Conservation (phyloP, 2,797 vertebrate genomes). For the Typhlichthys subterraneus region DNA sequence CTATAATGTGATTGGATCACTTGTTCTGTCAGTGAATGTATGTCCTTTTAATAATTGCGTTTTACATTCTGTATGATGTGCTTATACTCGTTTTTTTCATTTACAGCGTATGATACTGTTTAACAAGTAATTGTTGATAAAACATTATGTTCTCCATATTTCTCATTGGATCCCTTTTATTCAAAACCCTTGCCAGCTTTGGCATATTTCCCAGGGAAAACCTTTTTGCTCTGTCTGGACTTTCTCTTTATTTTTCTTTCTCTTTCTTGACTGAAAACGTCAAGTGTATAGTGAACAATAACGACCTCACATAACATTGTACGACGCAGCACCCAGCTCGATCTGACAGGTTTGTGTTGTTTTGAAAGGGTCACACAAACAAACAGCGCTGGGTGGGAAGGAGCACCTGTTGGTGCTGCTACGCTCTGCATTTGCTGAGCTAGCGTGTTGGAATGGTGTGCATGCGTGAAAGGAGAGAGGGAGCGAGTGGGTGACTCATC, state of each 20-base stretch:
- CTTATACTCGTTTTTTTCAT: no score
- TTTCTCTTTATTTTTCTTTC: no score
- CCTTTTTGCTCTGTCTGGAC: background rate
- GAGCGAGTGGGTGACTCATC: conserved; percentile 46
- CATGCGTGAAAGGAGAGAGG: conserved; percentile 18
- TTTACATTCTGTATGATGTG: no score
- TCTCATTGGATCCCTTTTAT: background rate
- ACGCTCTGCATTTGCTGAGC: conserved; percentile 19
- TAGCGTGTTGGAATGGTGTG: conserved; percentile 23
- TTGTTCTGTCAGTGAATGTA: no score
- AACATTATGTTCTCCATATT: background rate
- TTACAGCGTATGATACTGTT: background rate
- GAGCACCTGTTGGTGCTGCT: conserved; percentile 42
- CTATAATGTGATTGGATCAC: background rate
- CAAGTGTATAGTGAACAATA: background rate
- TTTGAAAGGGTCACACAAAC: conserved; percentile 25
- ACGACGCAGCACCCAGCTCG: conserved; percentile 1
- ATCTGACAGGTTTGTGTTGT: conserved; percentile 4
- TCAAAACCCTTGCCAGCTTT: background rate
- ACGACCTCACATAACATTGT: background rate
- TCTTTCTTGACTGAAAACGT: background rate
- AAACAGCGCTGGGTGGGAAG: conserved; percentile 17
- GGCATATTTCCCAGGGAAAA: background rate
- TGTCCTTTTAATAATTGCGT: no score
- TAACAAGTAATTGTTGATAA: background rate